Percentiles rank a stretch among this genome's conserved stretches.
phyloP scores from a whole-genome alignment of 2,888 invertebrate genomes.

The Eupithecia vulgata region DNA sequence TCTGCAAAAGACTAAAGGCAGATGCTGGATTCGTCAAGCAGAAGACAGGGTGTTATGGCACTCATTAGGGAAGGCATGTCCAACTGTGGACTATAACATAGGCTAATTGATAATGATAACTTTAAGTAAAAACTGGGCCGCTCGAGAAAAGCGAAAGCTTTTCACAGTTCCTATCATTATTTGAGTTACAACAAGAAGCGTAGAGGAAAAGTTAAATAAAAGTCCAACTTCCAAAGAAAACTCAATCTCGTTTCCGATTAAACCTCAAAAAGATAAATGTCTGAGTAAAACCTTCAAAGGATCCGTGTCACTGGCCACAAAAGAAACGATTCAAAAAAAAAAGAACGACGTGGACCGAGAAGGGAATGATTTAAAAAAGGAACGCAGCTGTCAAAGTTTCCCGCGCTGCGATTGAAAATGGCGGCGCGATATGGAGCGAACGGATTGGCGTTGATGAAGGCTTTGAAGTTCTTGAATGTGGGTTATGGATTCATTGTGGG shows the following conservation, averaged over 20 bases:
- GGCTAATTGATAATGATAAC: too few relatives aligned
- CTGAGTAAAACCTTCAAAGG: background rate
- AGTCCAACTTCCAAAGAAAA: slow-evolving; percentile 16
- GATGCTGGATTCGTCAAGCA: too few relatives aligned
- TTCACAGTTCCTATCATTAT: background rate
- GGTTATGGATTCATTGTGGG: background rate
- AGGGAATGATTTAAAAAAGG: slow-evolving; percentile 20
- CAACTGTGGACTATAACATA: too few relatives aligned
- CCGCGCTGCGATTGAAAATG: slow-evolving; percentile 42
- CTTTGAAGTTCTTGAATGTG: slow-evolving; percentile 5
- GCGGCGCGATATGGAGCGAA: slow-evolving; percentile 38
- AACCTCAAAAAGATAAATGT: slow-evolving; percentile 17
- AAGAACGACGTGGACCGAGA: slow-evolving; percentile 4
- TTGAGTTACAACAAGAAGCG: background rate
- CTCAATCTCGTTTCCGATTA: slow-evolving; percentile 23
- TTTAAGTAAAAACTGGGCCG: background rate
- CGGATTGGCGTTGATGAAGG: slow-evolving; percentile 21
- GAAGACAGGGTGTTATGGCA: too few relatives aligned
- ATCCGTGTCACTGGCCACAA: slow-evolving; percentile 22
- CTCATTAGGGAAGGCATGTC: too few relatives aligned
- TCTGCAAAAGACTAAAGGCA: too few relatives aligned
- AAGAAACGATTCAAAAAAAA: slow-evolving; percentile 25
- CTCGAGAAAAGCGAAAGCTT: background rate
- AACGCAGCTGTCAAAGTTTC: slow-evolving; percentile 31
- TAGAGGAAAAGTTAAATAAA: slow-evolving; percentile 6